Evolutionary conservation across 2,113 vertebrate genomes (phyloP), one percentile per base, ranked within the genome.

Genomic region (Macroglossus sobrinus): DNA sequence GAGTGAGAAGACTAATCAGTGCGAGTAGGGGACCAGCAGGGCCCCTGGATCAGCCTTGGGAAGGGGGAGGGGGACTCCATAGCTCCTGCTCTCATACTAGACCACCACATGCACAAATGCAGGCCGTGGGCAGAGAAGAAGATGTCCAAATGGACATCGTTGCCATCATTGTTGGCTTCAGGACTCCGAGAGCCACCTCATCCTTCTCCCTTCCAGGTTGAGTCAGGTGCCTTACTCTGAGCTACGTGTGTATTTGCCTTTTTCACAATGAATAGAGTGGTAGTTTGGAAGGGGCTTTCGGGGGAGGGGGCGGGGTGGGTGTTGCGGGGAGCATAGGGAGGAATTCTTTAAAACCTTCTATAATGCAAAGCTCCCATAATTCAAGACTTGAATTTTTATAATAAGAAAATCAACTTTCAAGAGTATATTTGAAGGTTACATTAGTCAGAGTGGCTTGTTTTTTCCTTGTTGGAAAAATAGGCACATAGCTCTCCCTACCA

Each of bases 361-460:
- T 66, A 30, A 40, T 16, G 4, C 63, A 53, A 50, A 81, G n/a
- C 19, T 12, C 64, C 53, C 8, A 2, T 26, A 33, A 80, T 40
- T 57, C 64, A 53, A 22, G 66, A 50, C 19, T 68, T 33, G 57
- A 63, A 63, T 63, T 63, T 21, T 86, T 80, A 26, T 12, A 26
- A 43, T 64, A 57, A 95, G 93, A 92, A 95, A 94, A 95, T 90
- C 91, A 84, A 3, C 80, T 74, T 80, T 90, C 22, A 26, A 66
- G 64, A 75, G 28, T 86, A 66, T 74, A 66, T 72, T 78, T n/a
- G 9, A 95, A 78, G 66, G 68, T 94, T 74, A 40, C 8, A 35
- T 13, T 47, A 33, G 88, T 43, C 84, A 53, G 91, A 78, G 50
- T 2, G 0, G 15, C 4, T 19, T 82, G 79, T 87, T 79, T 59